Base-by-base conservation (phyloP, 2,888 invertebrate species). In the Parnassius glacialis region DNA sequence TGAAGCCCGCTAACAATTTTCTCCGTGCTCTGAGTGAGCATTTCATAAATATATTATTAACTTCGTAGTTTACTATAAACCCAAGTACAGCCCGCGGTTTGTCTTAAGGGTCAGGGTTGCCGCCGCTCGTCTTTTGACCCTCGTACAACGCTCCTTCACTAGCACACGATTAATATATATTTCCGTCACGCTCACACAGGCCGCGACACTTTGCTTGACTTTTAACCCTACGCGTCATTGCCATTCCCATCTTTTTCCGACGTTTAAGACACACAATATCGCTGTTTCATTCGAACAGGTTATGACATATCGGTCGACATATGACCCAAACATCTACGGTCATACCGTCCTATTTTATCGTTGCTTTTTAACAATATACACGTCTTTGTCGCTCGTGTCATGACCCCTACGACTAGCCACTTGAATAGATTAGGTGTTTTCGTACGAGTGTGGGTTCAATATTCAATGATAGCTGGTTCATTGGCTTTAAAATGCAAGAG, bases 381-480 rank as follows among this genome's bases (percentile, higher is more conserved):
- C 73, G 75, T 89, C 87, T 79, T 81, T 79, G 73, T 90, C 83
- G 66, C 74, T 70, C 79, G 71, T 85, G 89, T 87, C 87, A 70
- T 85, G 90, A 90, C 90, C 90, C 86, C 73, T 82, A 76, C 80
- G 81, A 79, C 89, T 90, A 88, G 87, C 86, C 85, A 85, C 84
- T 86, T 87, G 89, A 91, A 90, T 91, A 90, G 90, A 91, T 91
- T 91, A 90, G 85, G 88, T 90, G 90, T 90, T 90, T 90, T 91
- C 84, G 86, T 86, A 81, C 76, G 79, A 81, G 79, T 77, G 70
- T 72, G 84, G 75, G 87, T 89, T 88, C 87, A 88, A 85, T 90
- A 91, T 87, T 89, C 84, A 90, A 85, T 87, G 90, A 90, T 91
- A 88, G 84, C 74, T 70, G 74, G 85, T 87, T 83, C 84, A 80